Evolutionary conservation across 2,797 vertebrate species (phyloP).

Genomic region (Lagodon rhomboides): DNA sequence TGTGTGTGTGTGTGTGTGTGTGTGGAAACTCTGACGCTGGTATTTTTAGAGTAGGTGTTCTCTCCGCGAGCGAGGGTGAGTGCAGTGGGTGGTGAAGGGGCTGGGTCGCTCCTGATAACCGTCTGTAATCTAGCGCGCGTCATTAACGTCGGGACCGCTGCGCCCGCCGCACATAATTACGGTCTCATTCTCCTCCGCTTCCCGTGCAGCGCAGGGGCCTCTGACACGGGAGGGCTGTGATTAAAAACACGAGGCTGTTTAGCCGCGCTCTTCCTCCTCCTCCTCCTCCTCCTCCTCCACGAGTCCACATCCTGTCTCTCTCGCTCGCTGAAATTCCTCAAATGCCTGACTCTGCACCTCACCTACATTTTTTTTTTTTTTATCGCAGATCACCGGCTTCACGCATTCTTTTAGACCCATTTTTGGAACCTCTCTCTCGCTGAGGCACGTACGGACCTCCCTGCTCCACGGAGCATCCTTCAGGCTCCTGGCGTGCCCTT

Average conservation of each 20-base stretch:
- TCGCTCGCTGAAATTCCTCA: constrained; percentile 66
- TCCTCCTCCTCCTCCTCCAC: constrained; percentile 37
- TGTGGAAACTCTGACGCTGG: constrained; percentile 36
- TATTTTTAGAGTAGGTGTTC: constrained; percentile 52
- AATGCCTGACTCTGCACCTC: constrained; percentile 59
- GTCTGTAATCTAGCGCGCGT: constrained; percentile 79
- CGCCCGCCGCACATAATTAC: constrained; percentile 79
- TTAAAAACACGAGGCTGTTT: constrained; percentile 81
- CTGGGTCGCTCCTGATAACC: constrained; percentile 67
- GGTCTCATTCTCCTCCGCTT: constrained; percentile 81
- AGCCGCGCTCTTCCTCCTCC: constrained; percentile 57
- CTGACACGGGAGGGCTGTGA: constrained; percentile 80
- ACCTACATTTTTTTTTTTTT: constrained; percentile 50
- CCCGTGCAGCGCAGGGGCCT: constrained; percentile 75
- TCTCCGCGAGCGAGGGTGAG: constrained; percentile 37
- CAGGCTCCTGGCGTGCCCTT: constrained; percentile 30
- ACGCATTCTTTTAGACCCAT: constrained; percentile 28
- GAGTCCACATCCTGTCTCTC: constrained; percentile 71
- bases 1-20: neutral
- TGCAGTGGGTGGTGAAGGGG: constrained; percentile 55
- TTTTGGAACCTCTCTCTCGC: neutral
- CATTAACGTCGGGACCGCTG: constrained; percentile 77
- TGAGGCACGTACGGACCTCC: neutral
- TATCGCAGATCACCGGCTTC: constrained; percentile 44
- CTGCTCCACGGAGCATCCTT: constrained; percentile 32